These are phyloP conservation scores for Hemichromis elongatus DNA, from an alignment of 2,113 vertebrate species.

Conservation along the genomic window DNA sequence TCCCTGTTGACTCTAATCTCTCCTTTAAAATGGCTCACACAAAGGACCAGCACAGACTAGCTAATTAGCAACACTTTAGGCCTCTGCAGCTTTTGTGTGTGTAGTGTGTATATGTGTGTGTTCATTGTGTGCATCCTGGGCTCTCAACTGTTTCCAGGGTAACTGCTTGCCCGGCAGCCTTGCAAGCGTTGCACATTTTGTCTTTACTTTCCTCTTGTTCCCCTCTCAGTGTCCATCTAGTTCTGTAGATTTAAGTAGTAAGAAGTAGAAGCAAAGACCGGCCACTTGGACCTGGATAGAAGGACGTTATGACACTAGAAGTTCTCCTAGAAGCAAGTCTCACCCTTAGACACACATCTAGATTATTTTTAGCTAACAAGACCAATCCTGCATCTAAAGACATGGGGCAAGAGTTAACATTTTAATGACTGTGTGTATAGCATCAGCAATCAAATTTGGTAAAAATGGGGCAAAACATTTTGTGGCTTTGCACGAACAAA, in stretches of 20 bases:
- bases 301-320: background rate
- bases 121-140: conserved; percentile 58
- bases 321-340: background rate
- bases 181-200: conserved; percentile 62
- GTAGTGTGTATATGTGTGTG: conserved; percentile 38
- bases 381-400: background rate
- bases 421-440: background rate
- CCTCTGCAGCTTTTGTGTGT: conserved; percentile 70
- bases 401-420: background rate
- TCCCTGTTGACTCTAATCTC: conserved; percentile 79
- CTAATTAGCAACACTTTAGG: conserved; percentile 82
- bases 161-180: conserved; percentile 68
- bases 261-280: background rate
- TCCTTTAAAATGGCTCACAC: conserved; percentile 74
- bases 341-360: background rate
- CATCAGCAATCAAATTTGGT: background rate
- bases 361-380: background rate
- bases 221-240: conserved; percentile 28
- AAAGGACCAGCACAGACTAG: conserved; percentile 71
- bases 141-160: conserved; percentile 76
- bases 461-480: background rate
- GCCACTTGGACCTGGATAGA: background rate
- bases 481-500: background rate
- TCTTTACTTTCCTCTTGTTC: conserved; percentile 33
- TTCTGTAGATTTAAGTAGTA: background rate